Evolutionary conservation across 2,797 vertebrate genomes (phyloP).

Genomic region (Graptemys geographica): DNA sequence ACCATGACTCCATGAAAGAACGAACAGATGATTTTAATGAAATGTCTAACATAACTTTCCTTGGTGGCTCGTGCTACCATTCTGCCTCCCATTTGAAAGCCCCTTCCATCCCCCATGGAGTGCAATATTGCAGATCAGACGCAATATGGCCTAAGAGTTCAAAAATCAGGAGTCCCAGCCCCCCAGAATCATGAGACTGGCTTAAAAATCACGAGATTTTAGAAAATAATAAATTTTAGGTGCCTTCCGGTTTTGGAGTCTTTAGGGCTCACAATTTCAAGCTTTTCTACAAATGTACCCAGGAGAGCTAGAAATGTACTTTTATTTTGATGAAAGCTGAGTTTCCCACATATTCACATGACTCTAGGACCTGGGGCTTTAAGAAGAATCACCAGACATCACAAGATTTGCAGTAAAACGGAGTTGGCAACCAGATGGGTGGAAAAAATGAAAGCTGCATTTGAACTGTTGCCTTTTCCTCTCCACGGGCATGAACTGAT

Average conservation of each 20-base stretch:
- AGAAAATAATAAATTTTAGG: too few relatives aligned
- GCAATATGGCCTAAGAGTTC: background rate
- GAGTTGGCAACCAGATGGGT: fast-evolving
- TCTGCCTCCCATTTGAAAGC: background rate
- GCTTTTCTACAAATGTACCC: background rate
- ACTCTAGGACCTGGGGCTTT: background rate
- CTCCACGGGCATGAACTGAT: fast-evolving
- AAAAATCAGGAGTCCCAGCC: background rate
- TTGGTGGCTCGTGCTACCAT: background rate
- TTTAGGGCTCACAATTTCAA: background rate
- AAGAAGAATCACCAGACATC: background rate
- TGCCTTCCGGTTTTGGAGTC: background rate
- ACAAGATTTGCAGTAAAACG: background rate
- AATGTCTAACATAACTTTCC: background rate
- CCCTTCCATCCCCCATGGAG: background rate
- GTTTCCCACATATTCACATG: background rate
- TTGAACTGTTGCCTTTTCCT: background rate
- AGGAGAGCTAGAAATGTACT: fast-evolving
- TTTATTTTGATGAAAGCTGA: background rate
- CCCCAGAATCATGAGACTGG: too few relatives aligned
- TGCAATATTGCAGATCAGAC: background rate
- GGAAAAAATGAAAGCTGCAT: background rate
- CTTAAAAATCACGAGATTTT: too few relatives aligned
- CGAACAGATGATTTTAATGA: background rate
- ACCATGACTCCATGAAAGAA: background rate